Conservation (phyloP, 2,888 invertebrate species). For the Agrochola litura region DNA sequence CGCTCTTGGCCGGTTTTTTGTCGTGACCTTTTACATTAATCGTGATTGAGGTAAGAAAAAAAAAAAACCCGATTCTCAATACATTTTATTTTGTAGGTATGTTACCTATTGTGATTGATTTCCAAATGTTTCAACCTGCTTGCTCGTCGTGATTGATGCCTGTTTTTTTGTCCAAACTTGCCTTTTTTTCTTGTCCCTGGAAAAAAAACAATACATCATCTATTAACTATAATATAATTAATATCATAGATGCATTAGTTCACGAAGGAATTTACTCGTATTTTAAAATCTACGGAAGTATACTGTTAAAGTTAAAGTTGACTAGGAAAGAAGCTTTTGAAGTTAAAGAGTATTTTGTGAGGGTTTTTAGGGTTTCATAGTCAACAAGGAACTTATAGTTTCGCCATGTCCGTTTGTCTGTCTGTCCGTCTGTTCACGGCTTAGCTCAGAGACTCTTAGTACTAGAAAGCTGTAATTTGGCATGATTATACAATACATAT, state of each 20-base stretch:
- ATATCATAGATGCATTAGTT: background rate
- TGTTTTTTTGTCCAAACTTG: conserved; percentile 44
- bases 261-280: background rate
- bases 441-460: too few relatives aligned
- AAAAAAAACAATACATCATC: conserved; percentile 40
- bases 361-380: too few relatives aligned
- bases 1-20: background rate
- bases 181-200: conserved; percentile 56
- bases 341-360: background rate
- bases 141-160: conserved; percentile 40
- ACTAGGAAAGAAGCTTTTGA: conserved; percentile 14
- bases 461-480: too few relatives aligned
- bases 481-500: too few relatives aligned
- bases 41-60: conserved; percentile 35
- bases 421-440: too few relatives aligned
- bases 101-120: conserved; percentile 24
- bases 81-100: conserved; percentile 35
- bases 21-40: conserved; percentile 30
- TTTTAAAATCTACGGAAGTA: background rate
- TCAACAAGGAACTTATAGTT: too few relatives aligned
- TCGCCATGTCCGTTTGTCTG: too few relatives aligned
- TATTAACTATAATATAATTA: background rate
- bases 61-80: conserved; percentile 34
- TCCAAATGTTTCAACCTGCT: conserved; percentile 39
- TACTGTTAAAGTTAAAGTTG: background rate